Percentiles rank a stretch among this genome's conserved stretches.
phyloP scores from a whole-genome alignment of 2,888 invertebrate genomes.

The Nymphalis urticae region DNA sequence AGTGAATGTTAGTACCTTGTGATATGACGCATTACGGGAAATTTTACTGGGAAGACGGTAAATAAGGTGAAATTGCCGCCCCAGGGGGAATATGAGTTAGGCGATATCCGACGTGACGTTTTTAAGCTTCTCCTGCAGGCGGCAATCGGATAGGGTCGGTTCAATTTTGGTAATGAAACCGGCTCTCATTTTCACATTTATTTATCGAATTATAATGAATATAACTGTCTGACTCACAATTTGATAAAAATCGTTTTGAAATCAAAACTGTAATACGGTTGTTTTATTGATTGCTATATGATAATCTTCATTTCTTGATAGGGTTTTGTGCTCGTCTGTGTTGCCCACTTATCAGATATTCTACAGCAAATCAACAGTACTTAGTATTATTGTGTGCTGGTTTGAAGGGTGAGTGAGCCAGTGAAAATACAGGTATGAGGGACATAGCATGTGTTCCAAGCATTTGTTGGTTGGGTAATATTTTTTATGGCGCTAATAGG shows the following conservation, averaged over 20 bases:
- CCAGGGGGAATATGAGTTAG: constrained; percentile 32
- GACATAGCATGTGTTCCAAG: too few species aligned
- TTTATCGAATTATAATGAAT: neutral
- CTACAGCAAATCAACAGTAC: too few species aligned
- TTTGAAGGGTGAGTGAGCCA: too few species aligned
- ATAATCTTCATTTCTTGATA: neutral
- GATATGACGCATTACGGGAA: constrained; percentile 24
- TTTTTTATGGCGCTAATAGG: too few species aligned
- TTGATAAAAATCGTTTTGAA: neutral
- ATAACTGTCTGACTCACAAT: neutral
- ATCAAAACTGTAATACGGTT: neutral
- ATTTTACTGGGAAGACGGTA: constrained; percentile 29
- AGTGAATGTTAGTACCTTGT: constrained; percentile 22
- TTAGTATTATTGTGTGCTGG: too few species aligned
- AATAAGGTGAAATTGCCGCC: constrained; percentile 32
- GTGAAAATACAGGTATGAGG: too few species aligned
- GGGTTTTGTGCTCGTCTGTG: too few species aligned
- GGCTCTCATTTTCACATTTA: neutral
- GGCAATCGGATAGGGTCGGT: constrained; percentile 4
- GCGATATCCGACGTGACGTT: constrained; percentile 31
- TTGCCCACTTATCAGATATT: too few species aligned
- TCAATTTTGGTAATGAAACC: constrained; percentile 5
- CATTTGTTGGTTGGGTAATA: too few species aligned
- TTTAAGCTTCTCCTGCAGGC: constrained; percentile 30
- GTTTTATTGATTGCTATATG: neutral